These are phyloP conservation scores for Hyphantria cunea DNA, from an alignment of 1,140 invertebrate species.

Conservation along the genomic window DNA sequence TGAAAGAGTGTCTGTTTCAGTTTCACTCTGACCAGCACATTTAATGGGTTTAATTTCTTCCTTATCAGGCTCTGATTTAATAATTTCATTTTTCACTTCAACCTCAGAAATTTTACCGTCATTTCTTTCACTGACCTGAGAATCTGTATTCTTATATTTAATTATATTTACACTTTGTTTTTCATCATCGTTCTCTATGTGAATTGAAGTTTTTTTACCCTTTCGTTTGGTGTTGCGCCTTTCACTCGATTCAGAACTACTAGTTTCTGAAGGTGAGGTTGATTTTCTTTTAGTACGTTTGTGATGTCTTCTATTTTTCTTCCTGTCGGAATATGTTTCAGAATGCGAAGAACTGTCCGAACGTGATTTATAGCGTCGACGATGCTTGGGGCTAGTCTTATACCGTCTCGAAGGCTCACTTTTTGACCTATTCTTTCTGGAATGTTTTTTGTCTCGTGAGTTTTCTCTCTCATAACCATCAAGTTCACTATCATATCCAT, in stretches of 20 bases:
- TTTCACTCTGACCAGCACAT: constrained; percentile 72
- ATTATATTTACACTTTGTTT: constrained; percentile 76
- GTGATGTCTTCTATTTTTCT: constrained; percentile 61
- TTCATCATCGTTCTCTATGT: constrained; percentile 70
- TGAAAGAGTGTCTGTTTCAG: constrained; percentile 75
- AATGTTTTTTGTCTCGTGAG: constrained; percentile 49
- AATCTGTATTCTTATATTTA: constrained; percentile 64
- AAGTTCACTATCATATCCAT: constrained; percentile 75
- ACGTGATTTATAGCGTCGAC: constrained; percentile 52
- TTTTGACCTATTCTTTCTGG: constrained; percentile 69
- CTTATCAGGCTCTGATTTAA: constrained; percentile 52
- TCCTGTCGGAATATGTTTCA: constrained; percentile 57
- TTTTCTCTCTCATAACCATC: constrained; percentile 50
- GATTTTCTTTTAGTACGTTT: constrained; percentile 63
- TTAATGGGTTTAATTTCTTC: constrained; percentile 54
- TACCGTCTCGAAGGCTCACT: constrained; percentile 71
- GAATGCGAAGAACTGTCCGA: constrained; percentile 70
- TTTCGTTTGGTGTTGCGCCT: constrained; percentile 63
- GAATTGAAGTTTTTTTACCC: constrained; percentile 76
- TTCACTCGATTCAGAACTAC: constrained; percentile 67
- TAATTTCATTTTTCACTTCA: constrained; percentile 46
- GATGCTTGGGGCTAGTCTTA: constrained; percentile 56
- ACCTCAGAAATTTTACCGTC: constrained; percentile 40
- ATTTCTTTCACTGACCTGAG: constrained; percentile 42
- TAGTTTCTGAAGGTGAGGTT: constrained; percentile 61